Evolutionary conservation across 2,888 invertebrate species (phyloP), one percentile per base, ranked within the genome.

Genomic region (Oscheius sp.): DNA sequence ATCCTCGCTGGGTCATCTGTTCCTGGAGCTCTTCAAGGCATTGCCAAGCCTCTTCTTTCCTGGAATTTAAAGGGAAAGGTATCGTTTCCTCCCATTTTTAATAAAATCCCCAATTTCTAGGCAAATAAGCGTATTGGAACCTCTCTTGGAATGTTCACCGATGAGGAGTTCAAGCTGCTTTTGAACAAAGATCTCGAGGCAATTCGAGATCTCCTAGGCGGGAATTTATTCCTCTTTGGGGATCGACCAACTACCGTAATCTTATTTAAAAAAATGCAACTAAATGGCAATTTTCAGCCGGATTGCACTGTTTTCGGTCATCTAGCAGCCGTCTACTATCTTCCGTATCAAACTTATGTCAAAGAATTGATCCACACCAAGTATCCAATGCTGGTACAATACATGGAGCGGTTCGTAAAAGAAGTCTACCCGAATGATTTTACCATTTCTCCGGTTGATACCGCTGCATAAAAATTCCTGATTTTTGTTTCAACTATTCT

Each of bases 301-400:
- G 72, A 72, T 43, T 72, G 72, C 29, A 55, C 72, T 1, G 21
- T 72, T 3, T 72, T 72, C 41, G 72, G 72, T 5, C 64, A 66
- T 16, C 66, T 72, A 9, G 72, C 72, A 16, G 21, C 55, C 16
- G 63, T 56, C 7, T 72, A 66, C 35, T 72, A 72, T 64, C 58
- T 72, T 16, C 64, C 55, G 13, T 66, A 55, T 55, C 45, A 53
- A 5, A 61, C 52, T 0, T 18, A 46, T 23, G 52, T 64, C n/a
- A 41, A 64, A 27, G 27, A 72, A 21, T 6, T 72, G 12, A n/a
- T 72, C n/a, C 25, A 56, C 13, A 27, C 53, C 5, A 64, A 66
- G 16, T 63, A 72, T 45, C 64, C 58, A 6, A 72, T 45, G n/a
- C 49, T 70, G 29, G 70, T 70, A 18, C 18, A 58, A 13, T 70